Evolutionary conservation across 2,888 invertebrate species (phyloP).

Genomic region (Sarcophaga caerulescens): DNA sequence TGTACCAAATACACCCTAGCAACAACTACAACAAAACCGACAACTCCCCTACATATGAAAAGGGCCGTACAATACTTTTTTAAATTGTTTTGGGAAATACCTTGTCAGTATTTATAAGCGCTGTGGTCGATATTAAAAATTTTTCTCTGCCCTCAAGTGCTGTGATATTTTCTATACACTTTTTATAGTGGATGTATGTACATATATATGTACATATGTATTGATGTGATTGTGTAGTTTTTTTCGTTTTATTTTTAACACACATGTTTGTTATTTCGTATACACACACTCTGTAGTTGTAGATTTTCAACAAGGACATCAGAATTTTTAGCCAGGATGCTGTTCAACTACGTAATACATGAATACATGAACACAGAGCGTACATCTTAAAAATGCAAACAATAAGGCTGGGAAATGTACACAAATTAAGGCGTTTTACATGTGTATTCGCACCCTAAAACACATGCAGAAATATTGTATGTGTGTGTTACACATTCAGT

Average conservation of each 20-base stretch:
- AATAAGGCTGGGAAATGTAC: neutral
- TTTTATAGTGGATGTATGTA: neutral
- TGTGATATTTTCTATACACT: neutral
- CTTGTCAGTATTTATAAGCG: neutral
- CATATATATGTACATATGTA: neutral
- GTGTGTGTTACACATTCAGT: neutral
- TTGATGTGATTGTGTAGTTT: neutral
- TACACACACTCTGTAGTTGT: slow-evolving; percentile 78
- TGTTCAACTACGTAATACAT: slow-evolving; percentile 5
- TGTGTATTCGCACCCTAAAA: slow-evolving; percentile 17
- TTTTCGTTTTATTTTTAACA: slow-evolving; percentile 38
- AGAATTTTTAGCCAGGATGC: slow-evolving; percentile 69
- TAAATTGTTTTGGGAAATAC: neutral
- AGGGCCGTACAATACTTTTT: slow-evolving; percentile 55
- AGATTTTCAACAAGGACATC: slow-evolving; percentile 75
- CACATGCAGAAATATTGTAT: slow-evolving; percentile 5
- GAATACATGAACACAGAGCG: neutral
- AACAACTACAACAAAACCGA: slow-evolving; percentile 17
- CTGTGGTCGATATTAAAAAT: neutral
- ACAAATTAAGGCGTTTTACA: neutral
- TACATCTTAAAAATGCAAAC: slow-evolving; percentile 15
- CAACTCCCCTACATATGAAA: slow-evolving; percentile 63
- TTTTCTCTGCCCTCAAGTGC: neutral
- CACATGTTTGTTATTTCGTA: slow-evolving; percentile 55
- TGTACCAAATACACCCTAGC: slow-evolving; percentile 58